Evolutionary conservation across 2,888 invertebrate species (phyloP).

Genomic region (Cordilura impudica): DNA sequence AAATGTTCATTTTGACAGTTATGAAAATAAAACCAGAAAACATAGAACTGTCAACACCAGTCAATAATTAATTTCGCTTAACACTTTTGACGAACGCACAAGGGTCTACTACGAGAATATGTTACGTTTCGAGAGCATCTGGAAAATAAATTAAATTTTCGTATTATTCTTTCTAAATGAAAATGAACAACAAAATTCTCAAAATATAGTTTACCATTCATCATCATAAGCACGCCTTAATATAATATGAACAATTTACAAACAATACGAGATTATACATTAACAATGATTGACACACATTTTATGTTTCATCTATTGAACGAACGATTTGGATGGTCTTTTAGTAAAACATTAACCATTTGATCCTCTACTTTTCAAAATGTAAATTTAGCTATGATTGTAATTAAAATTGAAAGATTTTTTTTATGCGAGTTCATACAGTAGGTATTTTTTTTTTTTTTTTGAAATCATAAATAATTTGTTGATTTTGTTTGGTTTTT

Average conservation of each 20-base stretch:
- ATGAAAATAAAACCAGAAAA: neutral
- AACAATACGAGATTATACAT: conserved; percentile 38
- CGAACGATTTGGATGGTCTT: conserved; percentile 30
- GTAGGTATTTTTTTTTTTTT: neutral
- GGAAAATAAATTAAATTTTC: conserved; percentile 16
- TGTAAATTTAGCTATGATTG: conserved; percentile 21
- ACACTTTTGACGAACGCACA: conserved; percentile 11
- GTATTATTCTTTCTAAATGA: neutral
- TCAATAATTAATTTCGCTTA: conserved; percentile 50
- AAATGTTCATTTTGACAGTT: conserved; percentile 49
- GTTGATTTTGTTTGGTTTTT: neutral
- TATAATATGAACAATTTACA: conserved; percentile 3
- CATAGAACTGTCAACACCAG: conserved; percentile 50
- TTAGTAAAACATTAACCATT: conserved; percentile 42
- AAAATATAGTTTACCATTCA: neutral
- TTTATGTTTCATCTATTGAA: conserved; percentile 40
- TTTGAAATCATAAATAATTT: neutral
- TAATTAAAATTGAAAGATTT: conserved; percentile 21
- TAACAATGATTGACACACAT: conserved; percentile 52
- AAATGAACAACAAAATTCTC: neutral
- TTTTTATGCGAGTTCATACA: neutral
- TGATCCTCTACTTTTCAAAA: conserved; percentile 2
- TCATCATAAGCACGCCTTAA: conserved; percentile 33
- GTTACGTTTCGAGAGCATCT: conserved; percentile 15
- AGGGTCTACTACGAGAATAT: neutral